Evolutionary conservation across 1,140 invertebrate species (phyloP).

Genomic region (Ylistrum balloti): DNA sequence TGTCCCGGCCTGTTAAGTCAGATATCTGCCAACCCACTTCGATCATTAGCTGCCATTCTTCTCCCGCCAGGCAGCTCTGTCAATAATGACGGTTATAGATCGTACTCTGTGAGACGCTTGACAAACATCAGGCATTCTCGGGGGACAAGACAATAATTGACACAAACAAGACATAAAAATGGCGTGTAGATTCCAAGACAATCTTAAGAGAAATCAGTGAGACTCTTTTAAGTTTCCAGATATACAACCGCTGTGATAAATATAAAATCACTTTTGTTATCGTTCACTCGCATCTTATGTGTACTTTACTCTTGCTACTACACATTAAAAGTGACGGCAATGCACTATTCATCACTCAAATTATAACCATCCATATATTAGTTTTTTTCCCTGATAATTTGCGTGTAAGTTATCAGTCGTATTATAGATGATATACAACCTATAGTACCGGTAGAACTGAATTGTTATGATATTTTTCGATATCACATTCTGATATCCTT

Average conservation of each 20-base stretch:
- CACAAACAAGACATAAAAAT: constrained; percentile 28
- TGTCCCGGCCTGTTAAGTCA: constrained; percentile 12
- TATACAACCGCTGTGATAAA: not conserved
- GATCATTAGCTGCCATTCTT: constrained; percentile 10
- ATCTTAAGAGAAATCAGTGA: not conserved
- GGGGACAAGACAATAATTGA: not conserved
- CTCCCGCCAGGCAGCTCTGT: constrained; percentile 21
- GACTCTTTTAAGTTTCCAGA: not conserved
- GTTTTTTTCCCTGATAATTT: no score
- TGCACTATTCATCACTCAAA: not conserved
- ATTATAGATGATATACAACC: no score
- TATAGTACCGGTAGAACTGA: no score
- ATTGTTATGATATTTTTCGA: no score
- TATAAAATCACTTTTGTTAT: not conserved
- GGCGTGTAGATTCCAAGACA: not conserved
- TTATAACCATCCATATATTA: no score
- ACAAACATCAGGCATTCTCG: constrained; percentile 1
- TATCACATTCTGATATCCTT: no score
- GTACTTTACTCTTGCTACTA: no score
- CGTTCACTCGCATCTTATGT: not conserved
- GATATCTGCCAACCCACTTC: not conserved
- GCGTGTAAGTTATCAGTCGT: no score
- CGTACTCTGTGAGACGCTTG: constrained; percentile 3
- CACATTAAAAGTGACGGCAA: not conserved
- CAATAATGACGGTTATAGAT: constrained; percentile 39